Base-by-base conservation (phyloP, 2,888 invertebrate genomes). In the Abscondita cerata region DNA sequence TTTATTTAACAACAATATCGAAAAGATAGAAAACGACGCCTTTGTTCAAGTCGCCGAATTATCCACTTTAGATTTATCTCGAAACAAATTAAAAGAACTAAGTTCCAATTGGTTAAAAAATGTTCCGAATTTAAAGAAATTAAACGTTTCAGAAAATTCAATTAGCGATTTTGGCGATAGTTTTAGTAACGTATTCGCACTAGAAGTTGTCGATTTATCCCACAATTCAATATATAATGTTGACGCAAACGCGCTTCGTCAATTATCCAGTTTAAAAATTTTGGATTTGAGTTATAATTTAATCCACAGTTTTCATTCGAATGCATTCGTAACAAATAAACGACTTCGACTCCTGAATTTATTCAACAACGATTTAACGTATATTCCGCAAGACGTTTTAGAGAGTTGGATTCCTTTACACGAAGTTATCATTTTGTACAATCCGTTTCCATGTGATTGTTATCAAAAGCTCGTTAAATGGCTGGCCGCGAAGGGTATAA, bases 251-350 rank as follows among this genome's bases (percentile, higher is more conserved):
- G 56, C 52, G 11, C 56, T 61, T 40, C 15, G 52, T 38, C 46
- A 52, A 11, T 12, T 52, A n/a, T 3, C 33, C 0, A 9, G 12
- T 4, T 31, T 61, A n/a, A 31, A 52, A 38, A 33, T 38, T 6
- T 41, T 61, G n/a, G 52, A 61, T 52, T 56, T 61, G 36, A 47
- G 61, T 52, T 61, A 61, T 18, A 61, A 61, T 33, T 52, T 18
- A 31, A 56, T 61, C 52, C 15, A 16, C 15, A 18, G 18, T 6
- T 16, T 61, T 2, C 19, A 20, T 3, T 15, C 51, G 11, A 8
- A 48, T 2, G 12, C 52, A 6, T 61, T 61, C 52, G 4, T 25
- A 18, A 9, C 16, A 8, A 44, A 16, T 44, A 18, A 18, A 11
- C 16, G n/a, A 18, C 44, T 44, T 3, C 44, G n/a, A 6, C 1